Percentiles rank a stretch among this genome's conserved stretches.
These are phyloP conservation scores for Tigriopus japonicus DNA, from an alignment of 1,140 invertebrate species.

Conservation along the genomic window DNA sequence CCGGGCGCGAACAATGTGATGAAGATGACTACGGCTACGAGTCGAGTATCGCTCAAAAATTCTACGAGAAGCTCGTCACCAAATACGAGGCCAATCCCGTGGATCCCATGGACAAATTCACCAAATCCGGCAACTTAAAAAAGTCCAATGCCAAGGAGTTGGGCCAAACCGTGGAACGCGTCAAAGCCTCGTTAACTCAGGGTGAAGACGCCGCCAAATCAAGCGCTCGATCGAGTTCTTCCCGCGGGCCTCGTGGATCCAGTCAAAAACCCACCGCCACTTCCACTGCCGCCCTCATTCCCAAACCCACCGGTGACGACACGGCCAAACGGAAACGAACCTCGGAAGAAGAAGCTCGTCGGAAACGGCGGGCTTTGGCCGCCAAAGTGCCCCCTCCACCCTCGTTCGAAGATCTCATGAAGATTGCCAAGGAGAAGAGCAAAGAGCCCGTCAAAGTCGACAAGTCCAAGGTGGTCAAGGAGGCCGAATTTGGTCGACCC, in stretches of 20 bases:
- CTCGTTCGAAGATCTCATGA: conserved; percentile 21
- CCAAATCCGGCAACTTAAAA: neutral
- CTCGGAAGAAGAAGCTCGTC: too few relatives aligned
- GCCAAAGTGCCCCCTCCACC: conserved; percentile 17
- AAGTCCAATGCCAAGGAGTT: too few relatives aligned
- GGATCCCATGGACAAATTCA: conserved; percentile 23
- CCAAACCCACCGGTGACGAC: too few relatives aligned
- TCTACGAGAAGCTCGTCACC: conserved; percentile 62
- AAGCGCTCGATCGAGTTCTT: too few relatives aligned
- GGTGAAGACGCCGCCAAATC: too few relatives aligned
- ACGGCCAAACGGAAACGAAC: too few relatives aligned
- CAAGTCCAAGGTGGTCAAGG: conserved; percentile 16
- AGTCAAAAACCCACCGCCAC: too few relatives aligned
- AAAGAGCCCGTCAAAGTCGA: conserved; percentile 11
- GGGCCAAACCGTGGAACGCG: too few relatives aligned
- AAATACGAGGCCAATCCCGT: conserved; percentile 48
- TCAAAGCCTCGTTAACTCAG: too few relatives aligned
- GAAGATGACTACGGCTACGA: conserved; percentile 78
- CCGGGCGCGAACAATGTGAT: conserved; percentile 43
- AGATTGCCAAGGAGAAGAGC: conserved; percentile 18
- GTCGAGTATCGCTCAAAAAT: conserved; percentile 52
- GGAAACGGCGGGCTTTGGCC: conserved; percentile 1
- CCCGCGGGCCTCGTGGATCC: too few relatives aligned
- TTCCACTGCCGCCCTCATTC: too few relatives aligned
- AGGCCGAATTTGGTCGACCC: conserved; percentile 13